Conservation (phyloP, 1,140 invertebrate species). For the Lasioglossum albipes region DNA sequence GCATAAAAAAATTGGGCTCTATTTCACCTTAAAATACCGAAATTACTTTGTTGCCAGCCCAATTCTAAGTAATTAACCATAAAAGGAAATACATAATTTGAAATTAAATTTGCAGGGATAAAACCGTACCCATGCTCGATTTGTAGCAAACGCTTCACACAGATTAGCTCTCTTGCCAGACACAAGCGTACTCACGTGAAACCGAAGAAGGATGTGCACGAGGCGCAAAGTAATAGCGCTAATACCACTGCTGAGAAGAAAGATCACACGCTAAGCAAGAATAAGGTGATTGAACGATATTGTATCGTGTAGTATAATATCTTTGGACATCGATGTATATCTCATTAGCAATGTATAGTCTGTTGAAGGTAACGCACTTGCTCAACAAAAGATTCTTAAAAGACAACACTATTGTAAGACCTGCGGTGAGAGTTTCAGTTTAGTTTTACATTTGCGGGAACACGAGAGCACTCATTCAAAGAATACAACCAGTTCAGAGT, state of each 20-base stretch:
- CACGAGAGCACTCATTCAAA: conserved; percentile 70
- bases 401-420: conserved; percentile 75
- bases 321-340: conserved; percentile 8
- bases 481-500: conserved; percentile 41
- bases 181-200: conserved; percentile 72
- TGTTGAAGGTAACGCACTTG: conserved; percentile 40
- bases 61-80: too few relatives aligned
- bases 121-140: conserved; percentile 78
- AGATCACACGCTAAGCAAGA: background rate
- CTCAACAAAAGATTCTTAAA: conserved; percentile 62
- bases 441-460: conserved; percentile 70
- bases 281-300: conserved; percentile 37
- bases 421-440: conserved; percentile 76
- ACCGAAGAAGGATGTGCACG: conserved; percentile 43
- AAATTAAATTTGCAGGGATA: conserved; percentile 65
- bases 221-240: conserved; percentile 26
- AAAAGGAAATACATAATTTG: background rate
- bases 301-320: background rate
- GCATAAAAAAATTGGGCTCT: too few relatives aligned
- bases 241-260: conserved; percentile 9
- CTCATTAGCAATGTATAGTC: conserved; percentile 45
- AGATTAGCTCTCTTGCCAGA: conserved; percentile 72
- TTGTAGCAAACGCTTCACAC: conserved; percentile 79
- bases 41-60: too few relatives aligned
- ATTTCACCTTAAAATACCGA: too few relatives aligned